Percentiles rank a stretch among this genome's conserved stretches.
phyloP scores from a whole-genome alignment of 2,888 invertebrate genomes.

The Latrodectus hesperus region DNA sequence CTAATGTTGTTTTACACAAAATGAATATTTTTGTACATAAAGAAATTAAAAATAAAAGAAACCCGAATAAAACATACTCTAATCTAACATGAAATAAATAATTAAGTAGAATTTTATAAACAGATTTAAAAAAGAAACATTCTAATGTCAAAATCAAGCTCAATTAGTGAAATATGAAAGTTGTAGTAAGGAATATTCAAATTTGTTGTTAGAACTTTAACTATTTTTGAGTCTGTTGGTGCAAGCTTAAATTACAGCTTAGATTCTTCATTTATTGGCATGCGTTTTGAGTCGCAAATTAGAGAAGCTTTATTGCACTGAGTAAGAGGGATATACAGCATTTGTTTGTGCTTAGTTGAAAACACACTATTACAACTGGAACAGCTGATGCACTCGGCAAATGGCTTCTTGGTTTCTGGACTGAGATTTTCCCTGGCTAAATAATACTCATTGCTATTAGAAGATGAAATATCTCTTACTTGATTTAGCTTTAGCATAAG shows the following conservation, averaged over 20 bases:
- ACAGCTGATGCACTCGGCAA: conserved; percentile 23
- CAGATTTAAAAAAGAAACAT: too few relatives aligned
- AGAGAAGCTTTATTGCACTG: not conserved
- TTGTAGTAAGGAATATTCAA: too few relatives aligned
- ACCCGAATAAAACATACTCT: too few relatives aligned
- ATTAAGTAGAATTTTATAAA: too few relatives aligned
- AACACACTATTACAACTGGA: conserved; percentile 43
- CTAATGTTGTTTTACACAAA: too few relatives aligned
- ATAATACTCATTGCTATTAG: conserved; percentile 18
- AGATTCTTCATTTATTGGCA: conserved; percentile 11
- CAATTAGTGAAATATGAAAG: too few relatives aligned
- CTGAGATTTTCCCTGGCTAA: conserved; percentile 6
- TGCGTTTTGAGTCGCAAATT: not conserved
- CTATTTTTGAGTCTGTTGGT: too few relatives aligned
- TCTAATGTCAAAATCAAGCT: too few relatives aligned
- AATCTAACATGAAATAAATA: too few relatives aligned
- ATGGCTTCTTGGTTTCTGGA: not conserved
- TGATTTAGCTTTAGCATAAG: not conserved
- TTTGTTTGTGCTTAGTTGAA: conserved; percentile 5
- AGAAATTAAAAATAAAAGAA: too few relatives aligned
- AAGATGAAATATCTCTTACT: conserved; percentile 1
- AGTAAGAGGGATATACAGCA: not conserved
- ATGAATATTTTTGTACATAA: too few relatives aligned
- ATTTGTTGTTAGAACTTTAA: too few relatives aligned
- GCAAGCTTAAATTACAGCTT: not conserved